phyloP scores from a whole-genome alignment of 2,888 invertebrate species.

The Drosophila mulleri region DNA sequence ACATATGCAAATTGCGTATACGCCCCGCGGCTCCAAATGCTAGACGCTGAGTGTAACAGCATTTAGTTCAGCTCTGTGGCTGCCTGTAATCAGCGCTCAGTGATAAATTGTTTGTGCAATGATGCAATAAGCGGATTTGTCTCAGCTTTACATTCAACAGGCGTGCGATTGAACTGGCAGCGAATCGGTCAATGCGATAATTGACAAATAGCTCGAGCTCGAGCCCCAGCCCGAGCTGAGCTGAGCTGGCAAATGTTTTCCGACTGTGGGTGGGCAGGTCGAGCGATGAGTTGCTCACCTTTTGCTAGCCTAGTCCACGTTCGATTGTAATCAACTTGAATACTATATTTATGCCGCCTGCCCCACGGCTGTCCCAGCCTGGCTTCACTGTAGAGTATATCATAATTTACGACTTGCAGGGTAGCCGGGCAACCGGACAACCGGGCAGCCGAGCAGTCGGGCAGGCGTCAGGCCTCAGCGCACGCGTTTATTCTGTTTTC shows the following conservation, averaged over 20 bases:
- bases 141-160: slow-evolving; percentile 60
- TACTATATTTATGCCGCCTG: slow-evolving; percentile 62
- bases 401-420: slow-evolving; percentile 70
- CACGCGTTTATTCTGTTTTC: slow-evolving; percentile 73
- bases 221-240: no score
- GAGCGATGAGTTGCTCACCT: slow-evolving; percentile 63
- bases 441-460: background rate
- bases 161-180: slow-evolving; percentile 53
- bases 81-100: slow-evolving; percentile 43
- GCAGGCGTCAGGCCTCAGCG: slow-evolving; percentile 52
- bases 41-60: slow-evolving; percentile 21
- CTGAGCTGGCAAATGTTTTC: slow-evolving; percentile 3
- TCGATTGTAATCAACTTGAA: slow-evolving; percentile 68
- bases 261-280: slow-evolving; percentile 65
- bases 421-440: background rate
- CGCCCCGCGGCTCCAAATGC: slow-evolving; percentile 39
- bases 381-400: slow-evolving; percentile 51
- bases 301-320: slow-evolving; percentile 23
- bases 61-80: slow-evolving; percentile 28
- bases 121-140: slow-evolving; percentile 51
- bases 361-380: slow-evolving; percentile 14
- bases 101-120: slow-evolving; percentile 55
- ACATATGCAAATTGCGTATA: slow-evolving; percentile 66
- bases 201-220: slow-evolving; percentile 50
- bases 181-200: slow-evolving; percentile 58